Conservation (phyloP, 1,140 invertebrate species). For the Cardiocondyla obscurior region DNA sequence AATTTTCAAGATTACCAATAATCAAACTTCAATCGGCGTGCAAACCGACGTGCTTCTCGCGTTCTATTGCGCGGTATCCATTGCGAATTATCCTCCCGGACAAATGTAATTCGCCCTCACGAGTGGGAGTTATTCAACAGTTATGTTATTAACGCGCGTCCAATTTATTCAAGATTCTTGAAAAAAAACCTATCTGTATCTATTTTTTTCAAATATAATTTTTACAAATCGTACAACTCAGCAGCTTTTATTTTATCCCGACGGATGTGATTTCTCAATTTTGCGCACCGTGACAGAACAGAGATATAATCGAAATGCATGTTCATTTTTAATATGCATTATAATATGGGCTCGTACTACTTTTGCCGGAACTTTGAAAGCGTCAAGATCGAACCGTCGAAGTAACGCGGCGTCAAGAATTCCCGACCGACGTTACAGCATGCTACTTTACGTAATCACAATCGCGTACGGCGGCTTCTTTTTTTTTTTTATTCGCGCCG, state of each 20-base stretch:
- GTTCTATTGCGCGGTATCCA: background rate
- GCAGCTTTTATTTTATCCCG: background rate
- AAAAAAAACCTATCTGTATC: background rate
- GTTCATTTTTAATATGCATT: background rate
- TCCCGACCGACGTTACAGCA: background rate
- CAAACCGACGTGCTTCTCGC: background rate
- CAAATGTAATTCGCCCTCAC: background rate
- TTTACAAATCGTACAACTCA: no score
- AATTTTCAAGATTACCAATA: conserved; percentile 73
- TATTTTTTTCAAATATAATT: background rate
- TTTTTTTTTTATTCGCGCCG: conserved; percentile 13
- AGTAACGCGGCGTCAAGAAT: background rate
- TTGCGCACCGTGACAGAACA: background rate
- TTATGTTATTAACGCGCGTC: background rate
- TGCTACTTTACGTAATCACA: conserved; percentile 19
- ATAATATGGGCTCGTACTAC: background rate
- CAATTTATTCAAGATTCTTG: background rate
- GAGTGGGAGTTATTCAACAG: background rate
- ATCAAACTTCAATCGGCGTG: background rate
- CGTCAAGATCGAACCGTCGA: background rate
- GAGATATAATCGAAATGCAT: background rate
- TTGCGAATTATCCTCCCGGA: background rate
- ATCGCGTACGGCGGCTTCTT: background rate
- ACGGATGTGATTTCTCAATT: background rate
- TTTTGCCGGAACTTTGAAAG: background rate